Conservation (phyloP, 2,113 vertebrate species). For the Eidolon helvum region DNA sequence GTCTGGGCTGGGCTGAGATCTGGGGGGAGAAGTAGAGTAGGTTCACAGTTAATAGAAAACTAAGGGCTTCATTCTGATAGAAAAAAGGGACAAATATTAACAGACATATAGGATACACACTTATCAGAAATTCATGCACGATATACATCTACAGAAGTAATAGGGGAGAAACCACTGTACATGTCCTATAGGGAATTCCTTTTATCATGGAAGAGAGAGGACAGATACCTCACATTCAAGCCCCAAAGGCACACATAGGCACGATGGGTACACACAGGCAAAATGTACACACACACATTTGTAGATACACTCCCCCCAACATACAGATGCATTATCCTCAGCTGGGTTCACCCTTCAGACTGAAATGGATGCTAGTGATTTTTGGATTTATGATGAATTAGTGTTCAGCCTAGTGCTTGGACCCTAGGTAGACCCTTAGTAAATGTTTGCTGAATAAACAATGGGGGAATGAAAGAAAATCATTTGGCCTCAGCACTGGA, state of each 20-base stretch:
- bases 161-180: neutral
- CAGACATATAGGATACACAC: neutral
- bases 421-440: neutral
- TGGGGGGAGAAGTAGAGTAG: neutral
- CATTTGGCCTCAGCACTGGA: neutral
- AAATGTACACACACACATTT: neutral
- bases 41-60: neutral
- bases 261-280: neutral
- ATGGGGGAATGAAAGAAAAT: neutral
- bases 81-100: neutral
- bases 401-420: neutral
- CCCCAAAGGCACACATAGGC: neutral
- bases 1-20: neutral
- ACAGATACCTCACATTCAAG: neutral
- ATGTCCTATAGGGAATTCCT: neutral
- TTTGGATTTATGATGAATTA: neutral
- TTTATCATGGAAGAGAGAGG: neutral
- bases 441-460: conserved; percentile 15
- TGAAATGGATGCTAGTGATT: neutral
- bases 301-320: neutral
- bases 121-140: neutral
- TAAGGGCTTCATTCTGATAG: neutral
- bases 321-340: neutral
- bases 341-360: neutral
- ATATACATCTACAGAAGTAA: neutral